Percentiles rank a stretch among this genome's conserved stretches.
Conservation (phyloP, 2,888 invertebrate genomes). For the Catocala fraxini region DNA sequence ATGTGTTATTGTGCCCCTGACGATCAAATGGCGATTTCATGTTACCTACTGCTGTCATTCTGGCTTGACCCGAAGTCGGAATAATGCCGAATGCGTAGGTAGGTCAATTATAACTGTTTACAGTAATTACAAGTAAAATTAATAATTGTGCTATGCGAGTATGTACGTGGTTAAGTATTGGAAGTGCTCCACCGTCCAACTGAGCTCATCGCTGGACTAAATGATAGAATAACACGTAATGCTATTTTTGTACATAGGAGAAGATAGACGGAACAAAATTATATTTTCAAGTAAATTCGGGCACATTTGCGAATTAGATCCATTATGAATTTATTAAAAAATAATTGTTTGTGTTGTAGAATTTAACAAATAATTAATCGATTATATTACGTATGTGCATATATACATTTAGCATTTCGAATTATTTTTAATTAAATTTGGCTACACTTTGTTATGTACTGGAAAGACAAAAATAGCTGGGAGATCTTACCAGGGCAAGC, state of each 20-base stretch:
- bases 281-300: conserved; percentile 37
- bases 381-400: no score
- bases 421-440: no score
- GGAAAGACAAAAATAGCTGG: conserved; percentile 1
- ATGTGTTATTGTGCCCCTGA: no score
- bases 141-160: neutral
- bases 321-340: neutral
- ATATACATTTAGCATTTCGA: no score
- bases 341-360: no score
- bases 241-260: conserved; percentile 51
- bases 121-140: no score
- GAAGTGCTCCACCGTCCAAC: conserved; percentile 4
- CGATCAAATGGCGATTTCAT: no score
- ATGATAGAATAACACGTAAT: conserved; percentile 40
- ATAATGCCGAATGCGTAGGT: no score
- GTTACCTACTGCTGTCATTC: no score
- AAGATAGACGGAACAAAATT: conserved; percentile 36
- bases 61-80: no score
- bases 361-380: no score
- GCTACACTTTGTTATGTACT: neutral
- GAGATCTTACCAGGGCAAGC: neutral
- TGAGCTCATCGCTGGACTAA: conserved; percentile 30
- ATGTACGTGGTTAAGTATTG: conserved; percentile 1
- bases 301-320: conserved; percentile 18
- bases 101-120: no score